Conservation (phyloP, 2,797 vertebrate species). For the Micropoecilia bifurca region DNA sequence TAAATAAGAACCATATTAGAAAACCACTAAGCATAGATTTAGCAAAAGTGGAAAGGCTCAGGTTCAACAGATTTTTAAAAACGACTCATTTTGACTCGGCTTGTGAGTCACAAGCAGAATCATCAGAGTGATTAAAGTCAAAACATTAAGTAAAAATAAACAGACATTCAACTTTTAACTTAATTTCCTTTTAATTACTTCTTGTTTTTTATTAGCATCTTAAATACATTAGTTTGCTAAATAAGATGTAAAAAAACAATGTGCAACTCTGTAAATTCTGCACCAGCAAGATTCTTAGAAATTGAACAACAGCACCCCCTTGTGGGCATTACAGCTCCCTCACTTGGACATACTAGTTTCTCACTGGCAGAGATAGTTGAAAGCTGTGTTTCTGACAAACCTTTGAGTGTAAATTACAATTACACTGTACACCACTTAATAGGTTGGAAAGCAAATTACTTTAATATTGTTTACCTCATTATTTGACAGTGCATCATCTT, state of each 20-base stretch:
- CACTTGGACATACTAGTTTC: background rate
- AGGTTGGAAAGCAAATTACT: background rate
- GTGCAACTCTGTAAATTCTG: background rate
- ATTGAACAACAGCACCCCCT: conserved; percentile 53
- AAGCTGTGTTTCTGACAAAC: background rate
- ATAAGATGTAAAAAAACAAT: conserved; percentile 15
- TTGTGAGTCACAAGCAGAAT: too few relatives aligned
- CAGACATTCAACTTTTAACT: background rate
- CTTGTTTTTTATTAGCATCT: background rate
- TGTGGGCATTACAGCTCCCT: conserved; percentile 39
- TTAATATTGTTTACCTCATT: background rate
- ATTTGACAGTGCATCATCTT: background rate
- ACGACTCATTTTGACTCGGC: background rate
- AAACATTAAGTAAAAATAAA: background rate
- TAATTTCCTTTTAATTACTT: conserved; percentile 9
- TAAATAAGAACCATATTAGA: background rate
- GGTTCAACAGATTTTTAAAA: background rate
- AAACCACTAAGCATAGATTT: background rate
- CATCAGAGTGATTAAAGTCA: background rate
- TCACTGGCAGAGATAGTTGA: background rate
- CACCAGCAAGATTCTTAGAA: conserved; percentile 17
- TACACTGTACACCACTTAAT: background rate
- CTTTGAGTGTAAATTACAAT: background rate
- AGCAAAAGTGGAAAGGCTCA: background rate
- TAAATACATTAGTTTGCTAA: background rate